Conservation (phyloP, 2,113 vertebrate genomes). For the Sterrhoptilus dennistouni region DNA sequence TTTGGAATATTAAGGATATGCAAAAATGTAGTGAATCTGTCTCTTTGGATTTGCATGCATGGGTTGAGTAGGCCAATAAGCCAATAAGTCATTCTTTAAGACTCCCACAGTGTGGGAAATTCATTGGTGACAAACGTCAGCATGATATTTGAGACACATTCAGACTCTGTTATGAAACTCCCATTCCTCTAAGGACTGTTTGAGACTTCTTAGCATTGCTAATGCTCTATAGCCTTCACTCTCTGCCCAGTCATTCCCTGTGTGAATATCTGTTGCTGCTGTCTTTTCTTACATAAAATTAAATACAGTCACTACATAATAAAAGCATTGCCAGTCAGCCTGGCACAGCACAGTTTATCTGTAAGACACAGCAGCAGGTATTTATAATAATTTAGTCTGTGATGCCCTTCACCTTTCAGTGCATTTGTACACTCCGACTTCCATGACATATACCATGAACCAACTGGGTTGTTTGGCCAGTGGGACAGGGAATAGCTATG, state of each 20-base stretch:
- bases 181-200: neutral
- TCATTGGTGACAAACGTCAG: conserved; percentile 34
- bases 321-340: neutral
- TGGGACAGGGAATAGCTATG: neutral
- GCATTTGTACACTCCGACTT: neutral
- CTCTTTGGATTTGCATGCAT: neutral
- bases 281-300: neutral
- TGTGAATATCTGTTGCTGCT: neutral
- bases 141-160: conserved; percentile 34
- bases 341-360: neutral
- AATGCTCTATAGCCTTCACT: conserved; percentile 20
- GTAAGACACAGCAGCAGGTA: neutral
- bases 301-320: neutral
- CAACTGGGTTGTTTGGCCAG: neutral
- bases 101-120: conserved; percentile 54
- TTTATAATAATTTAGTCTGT: neutral
- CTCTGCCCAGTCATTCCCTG: neutral
- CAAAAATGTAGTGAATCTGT: conserved; percentile 23
- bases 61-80: conserved; percentile 49
- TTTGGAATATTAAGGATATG: conserved; percentile 44
- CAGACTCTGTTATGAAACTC: conserved; percentile 12
- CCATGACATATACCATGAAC: neutral
- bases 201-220: conserved; percentile 33
- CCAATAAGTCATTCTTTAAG: conserved; percentile 53
- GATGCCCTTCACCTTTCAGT: neutral